Conservation (phyloP, 2,113 vertebrate genomes). For the Gambusia holbrooki region DNA sequence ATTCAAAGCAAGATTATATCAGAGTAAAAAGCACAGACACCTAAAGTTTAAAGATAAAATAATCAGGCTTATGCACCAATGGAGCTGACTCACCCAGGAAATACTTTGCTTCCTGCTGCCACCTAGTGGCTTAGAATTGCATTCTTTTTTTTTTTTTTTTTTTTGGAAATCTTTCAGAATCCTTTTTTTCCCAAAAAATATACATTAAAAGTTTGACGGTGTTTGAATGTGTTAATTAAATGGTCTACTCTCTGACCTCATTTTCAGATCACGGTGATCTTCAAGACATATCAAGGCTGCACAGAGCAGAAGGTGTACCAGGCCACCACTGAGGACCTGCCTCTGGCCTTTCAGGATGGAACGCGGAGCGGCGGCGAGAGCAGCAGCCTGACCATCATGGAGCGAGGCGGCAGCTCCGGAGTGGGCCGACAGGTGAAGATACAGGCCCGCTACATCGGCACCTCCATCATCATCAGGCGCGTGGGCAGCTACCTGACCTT, state of each 20-base stretch:
- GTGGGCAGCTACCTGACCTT: constrained; percentile 87
- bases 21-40: background rate
- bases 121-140: constrained; percentile 60
- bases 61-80: background rate
- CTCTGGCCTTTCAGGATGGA: constrained; percentile 83
- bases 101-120: constrained; percentile 65
- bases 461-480: constrained; percentile 82
- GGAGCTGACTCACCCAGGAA: background rate
- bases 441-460: constrained; percentile 83
- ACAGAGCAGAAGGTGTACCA: constrained; percentile 87
- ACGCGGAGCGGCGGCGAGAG: constrained; percentile 77
- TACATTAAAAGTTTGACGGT: background rate
- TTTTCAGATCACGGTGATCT: constrained; percentile 84
- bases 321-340: constrained; percentile 83
- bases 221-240: background rate
- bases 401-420: constrained; percentile 66
- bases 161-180: too few relatives aligned
- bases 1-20: constrained; percentile 1
- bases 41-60: background rate
- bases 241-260: background rate
- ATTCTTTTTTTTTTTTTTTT: constrained; percentile 11
- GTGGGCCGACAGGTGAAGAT: constrained; percentile 80
- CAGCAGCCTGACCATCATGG: constrained; percentile 77
- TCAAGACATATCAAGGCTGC: constrained; percentile 83
- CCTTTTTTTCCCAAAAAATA: background rate